Evolutionary conservation across 2,113 vertebrate species (phyloP), one percentile per base, ranked within the genome.

Genomic region (Corvus moneduloides): DNA sequence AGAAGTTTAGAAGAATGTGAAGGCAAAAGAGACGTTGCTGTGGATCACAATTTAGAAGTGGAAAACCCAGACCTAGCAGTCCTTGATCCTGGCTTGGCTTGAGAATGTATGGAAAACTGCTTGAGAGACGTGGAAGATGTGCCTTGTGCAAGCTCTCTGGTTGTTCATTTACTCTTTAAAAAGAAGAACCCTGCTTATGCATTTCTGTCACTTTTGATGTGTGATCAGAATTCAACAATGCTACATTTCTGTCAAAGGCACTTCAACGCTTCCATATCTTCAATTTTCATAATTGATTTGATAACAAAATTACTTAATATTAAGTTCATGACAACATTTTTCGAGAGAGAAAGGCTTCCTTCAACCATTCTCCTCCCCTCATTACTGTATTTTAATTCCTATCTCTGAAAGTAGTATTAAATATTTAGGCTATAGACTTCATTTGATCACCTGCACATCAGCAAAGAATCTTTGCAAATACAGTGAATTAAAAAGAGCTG

Each of bases 241-340:
- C 59, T 88, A 7, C 59, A 32, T 54, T 95, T 93, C 92, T 93
- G 81, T 90, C 81, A 80, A 61, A 93, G 81, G 43, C 51, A 56
- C 81, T 96, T 96, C 63, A 95, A 63, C 3, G 6, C 59, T 87
- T 95, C 81, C 41, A 8, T 83, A 64, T 91, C 62, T 93, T 85
- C 55, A 77, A 76, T 95, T 89, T 93, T 96, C 87, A 59, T 94
- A 96, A 96, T 85, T 96, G 84, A 76, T 87, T 84, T 94, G 41
- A 93, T 93, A 84, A 79, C 21, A 82, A 95, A 93, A 92, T 94
- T 84, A 61, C 76, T 78, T 86, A 10, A 8, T 35, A n/a, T 77
- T 72, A 84, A 87, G 26, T 59, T 94, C 54, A 74, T 83, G 58
- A 83, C 91, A 92, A 82, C 8, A 46, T 32, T 85, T 87, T 96